Base-by-base conservation (phyloP, 2,888 invertebrate species). In the Nezara viridula region DNA sequence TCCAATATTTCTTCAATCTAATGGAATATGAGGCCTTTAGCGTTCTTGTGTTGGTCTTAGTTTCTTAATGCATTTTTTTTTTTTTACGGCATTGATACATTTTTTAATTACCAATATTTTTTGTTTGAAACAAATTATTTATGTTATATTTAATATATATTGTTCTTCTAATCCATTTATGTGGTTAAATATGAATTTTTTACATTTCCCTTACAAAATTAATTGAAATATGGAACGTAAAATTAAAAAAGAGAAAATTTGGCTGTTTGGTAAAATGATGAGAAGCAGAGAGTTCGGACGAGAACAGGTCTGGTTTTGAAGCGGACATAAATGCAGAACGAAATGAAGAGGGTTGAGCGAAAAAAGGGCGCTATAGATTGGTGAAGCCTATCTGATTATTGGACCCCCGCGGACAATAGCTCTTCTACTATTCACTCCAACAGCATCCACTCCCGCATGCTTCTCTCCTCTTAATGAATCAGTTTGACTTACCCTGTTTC, bases 321-420 rank as follows among this genome's bases (percentile, higher is more conserved):
- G 66, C 66, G 66, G 32, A 2, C 37, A 73, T 73, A 73, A 73
- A 73, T 37, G 66, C 66, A 73, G 66, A 73, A 21, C 37, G 66
- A 73, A 73, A 73, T 73, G 66, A 73, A 73, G 66, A 73, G 32
- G 66, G 37, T 7, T 1, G 66, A 19, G 14, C 1, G 19, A 37
- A 73, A 73, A 73, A 37, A 73, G 37, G 66, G 21, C 19, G 32
- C 66, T 73, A 60, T 60, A 73, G 66, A 73, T 73, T 37, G 66
- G 4, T 9, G 66, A 37, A 19, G 32, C 5, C 66, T 73, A 73
- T 73, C 66, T 73, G 66, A 73, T 73, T 37, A 73, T 73, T 73
- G 66, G 32, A 1, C 19, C 4, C 6, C 19, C 16, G 37, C 21
- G 32, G 19, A 73, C 66, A 73, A 73, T 37, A 21, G 66, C 32